Evolutionary conservation across 2,113 vertebrate species (phyloP), one percentile per base, ranked within the genome.

Genomic region (Nothocercus julius): DNA sequence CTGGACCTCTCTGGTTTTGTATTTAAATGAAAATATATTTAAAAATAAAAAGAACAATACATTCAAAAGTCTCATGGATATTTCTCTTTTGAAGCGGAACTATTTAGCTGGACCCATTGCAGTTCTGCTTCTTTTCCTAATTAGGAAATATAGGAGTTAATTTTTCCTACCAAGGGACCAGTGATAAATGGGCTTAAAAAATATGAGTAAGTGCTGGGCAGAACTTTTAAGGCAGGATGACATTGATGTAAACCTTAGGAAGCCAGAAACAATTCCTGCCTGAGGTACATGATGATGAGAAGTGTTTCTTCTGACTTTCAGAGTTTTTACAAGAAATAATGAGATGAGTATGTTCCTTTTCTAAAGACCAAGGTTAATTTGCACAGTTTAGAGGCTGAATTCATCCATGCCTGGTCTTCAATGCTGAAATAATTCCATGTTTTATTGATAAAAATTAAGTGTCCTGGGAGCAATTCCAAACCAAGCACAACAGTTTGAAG

Each of bases 391-490:
- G 87, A 90, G 80, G 34, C 15, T 93, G 82, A 78, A 36, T 74
- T 49, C 16, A 22, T 95, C 62, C 77, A 75, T 82, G 34, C 38
- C 34, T 86, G 79, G 69, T 32, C 74, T 93, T 84, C 79, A 87
- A 42, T 82, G 63, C 85, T 95, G 87, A 88, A 95, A 76, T 25
- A 73, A 77, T 93, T 96, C 95, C 89, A 76, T 94, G 87, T 95
- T 97, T 90, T 93, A 78, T 59, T 92, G 96, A 94, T 97, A 97
- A 97, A 97, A 97, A 98, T 97, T 97, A 97, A 97, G 80, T 90
- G 87, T 96, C 92, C 96, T 75, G 36, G 95, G 95, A 96, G 85
- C 25, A 81, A 93, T 90, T 97, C 97, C 97, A 98, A 97, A 64
- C 89, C 76, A 97, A 97, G 95, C 93, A 97, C 62, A 83, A 84